Evolutionary conservation across 2,888 invertebrate genomes (phyloP), one percentile per base, ranked within the genome.

Genomic region (Amblyjoppa fuscipennis): DNA sequence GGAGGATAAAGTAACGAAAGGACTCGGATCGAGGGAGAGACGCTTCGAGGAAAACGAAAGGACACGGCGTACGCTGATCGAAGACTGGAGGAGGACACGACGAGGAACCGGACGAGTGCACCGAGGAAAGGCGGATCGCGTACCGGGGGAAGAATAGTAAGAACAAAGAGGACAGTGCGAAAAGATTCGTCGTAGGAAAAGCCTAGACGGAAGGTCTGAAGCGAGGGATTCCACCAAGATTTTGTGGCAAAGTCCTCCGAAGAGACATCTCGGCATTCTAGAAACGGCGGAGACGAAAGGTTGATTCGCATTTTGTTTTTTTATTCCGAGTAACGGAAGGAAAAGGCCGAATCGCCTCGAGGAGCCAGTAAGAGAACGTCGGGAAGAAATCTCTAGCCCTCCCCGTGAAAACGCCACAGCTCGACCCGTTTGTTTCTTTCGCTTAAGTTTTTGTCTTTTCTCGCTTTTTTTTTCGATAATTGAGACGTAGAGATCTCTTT

Each of bases 331-430:
- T 25, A 59, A 45, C 71, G 34, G 34, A 53, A 28, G 53, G 4
- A 11, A 28, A 31, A 53, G 34, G 45, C 28, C 5, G 41, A 49
- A 16, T 4, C 45, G 41, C 16, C 45, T 25, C 59, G 59, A 70
- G 28, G 16, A 3, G 20, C 31, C n/a, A 34, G 31, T n/a, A 28
- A 71, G 34, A 31, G 34, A 28, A 53, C 11, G 45, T 49, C 38
- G 49, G 38, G 6, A 4, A 9, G 61, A 16, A 64, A 34, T 2
- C 28, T 64, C 61, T 34, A 64, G 25, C 11, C 11, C 6, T 7
- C 34, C 20, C 16, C 20, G 75, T 49, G 20, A 75, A 75, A 75
- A 75, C 31, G 80, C 53, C 80, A 45, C 45, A 56, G 69, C 69
- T 41, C 64, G 79, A 66, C 59, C 13, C 45, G 31, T 69, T 78